A percentile compares a stretch with the other conserved stretches of the same genome.
These are phyloP conservation scores for Struthio camelus DNA, from an alignment of 2,113 vertebrate species.

Conservation along the genomic window DNA sequence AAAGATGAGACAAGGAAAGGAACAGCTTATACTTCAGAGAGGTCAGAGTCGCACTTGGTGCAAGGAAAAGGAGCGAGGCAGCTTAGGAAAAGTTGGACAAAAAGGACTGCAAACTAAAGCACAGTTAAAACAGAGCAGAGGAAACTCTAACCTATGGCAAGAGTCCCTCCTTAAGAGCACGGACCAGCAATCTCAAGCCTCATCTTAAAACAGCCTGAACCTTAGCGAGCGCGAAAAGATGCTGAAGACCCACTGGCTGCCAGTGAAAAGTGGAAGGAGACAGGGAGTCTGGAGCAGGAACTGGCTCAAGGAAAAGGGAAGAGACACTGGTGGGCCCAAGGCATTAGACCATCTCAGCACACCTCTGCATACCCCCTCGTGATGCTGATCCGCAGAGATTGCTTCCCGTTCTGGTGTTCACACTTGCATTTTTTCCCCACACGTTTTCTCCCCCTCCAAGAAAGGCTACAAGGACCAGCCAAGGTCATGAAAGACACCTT, in stretches of 20 bases:
- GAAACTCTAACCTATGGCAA: neutral
- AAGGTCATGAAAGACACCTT: neutral
- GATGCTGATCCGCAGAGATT: neutral
- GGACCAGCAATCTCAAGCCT: neutral
- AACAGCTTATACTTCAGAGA: neutral
- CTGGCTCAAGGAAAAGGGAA: neutral
- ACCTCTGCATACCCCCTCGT: rapidly evolving
- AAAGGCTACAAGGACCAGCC: neutral
- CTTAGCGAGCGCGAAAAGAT: neutral
- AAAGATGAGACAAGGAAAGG: neutral
- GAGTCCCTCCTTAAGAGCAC: neutral
- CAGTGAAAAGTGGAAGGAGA: neutral
- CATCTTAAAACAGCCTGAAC: neutral
- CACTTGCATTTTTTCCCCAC: neutral
- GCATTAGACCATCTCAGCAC: neutral
- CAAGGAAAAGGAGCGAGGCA: neutral
- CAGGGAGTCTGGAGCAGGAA: neutral
- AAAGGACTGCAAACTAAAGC: neutral
- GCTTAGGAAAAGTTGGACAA: neutral
- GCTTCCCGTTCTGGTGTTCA: neutral
- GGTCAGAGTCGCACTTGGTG: neutral
- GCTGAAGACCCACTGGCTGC: neutral
- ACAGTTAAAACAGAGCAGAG: neutral
- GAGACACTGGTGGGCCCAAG: neutral
- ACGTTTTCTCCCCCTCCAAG: neutral